phyloP scores from a whole-genome alignment of 37 sponge, comb jelly and placozoan species.

The Axinella damicornis region DNA sequence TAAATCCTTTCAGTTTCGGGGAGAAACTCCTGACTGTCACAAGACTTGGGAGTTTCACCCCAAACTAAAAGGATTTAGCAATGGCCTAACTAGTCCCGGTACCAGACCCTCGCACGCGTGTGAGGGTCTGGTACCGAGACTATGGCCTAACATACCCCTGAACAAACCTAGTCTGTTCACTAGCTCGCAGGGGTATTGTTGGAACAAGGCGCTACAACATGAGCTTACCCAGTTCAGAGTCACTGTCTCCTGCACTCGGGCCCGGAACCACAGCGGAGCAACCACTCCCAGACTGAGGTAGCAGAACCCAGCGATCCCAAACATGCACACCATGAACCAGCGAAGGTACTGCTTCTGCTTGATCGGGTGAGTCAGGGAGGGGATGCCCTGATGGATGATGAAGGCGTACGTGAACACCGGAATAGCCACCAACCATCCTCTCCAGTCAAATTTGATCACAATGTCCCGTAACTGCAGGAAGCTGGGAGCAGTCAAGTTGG shows the following conservation, averaged over 20 bases:
- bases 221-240: constrained; percentile 89
- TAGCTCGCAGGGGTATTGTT: too few species aligned
- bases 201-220: too few species aligned
- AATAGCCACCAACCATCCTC: constrained; percentile 71
- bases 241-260: constrained; percentile 63
- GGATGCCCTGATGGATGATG: constrained; percentile 84
- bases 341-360: constrained; percentile 64
- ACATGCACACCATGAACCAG: constrained; percentile 53
- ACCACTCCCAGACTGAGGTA: constrained; percentile 81
- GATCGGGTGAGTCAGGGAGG: constrained; percentile 82
- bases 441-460: constrained; percentile 60
- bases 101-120: too few species aligned
- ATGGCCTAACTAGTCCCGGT: too few species aligned
- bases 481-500: too few species aligned
- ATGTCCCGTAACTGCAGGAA: not conserved
- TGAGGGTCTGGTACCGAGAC: too few species aligned
- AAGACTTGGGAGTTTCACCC: too few species aligned
- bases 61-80: too few species aligned
- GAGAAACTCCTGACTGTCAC: too few species aligned
- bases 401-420: constrained; percentile 86
- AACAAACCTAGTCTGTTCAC: too few species aligned
- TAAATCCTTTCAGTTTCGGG: too few species aligned
- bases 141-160: too few species aligned
- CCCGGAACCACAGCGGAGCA: constrained; percentile 77
- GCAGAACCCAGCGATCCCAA: constrained; percentile 41